Conservation (phyloP, 2,888 invertebrate species). For the Drosophila anomalata region DNA sequence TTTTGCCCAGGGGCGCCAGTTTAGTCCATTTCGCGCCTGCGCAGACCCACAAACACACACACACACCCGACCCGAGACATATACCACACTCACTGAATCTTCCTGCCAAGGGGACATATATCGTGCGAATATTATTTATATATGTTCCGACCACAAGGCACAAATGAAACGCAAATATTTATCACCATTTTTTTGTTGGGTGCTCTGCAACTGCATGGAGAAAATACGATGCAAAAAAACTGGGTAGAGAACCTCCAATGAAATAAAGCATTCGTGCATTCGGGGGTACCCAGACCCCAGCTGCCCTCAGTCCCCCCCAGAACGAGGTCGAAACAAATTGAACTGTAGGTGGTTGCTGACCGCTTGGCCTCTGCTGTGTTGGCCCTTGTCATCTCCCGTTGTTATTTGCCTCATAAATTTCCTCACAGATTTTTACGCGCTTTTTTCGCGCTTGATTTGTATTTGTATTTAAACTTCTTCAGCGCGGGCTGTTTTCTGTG, state of each 20-base stretch:
- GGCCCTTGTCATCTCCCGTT: slow-evolving; percentile 82
- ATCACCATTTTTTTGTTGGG: slow-evolving; percentile 61
- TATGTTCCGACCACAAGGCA: slow-evolving; percentile 56
- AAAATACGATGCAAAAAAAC: slow-evolving; percentile 27
- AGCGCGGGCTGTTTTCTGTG: slow-evolving; percentile 16
- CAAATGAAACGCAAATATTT: slow-evolving; percentile 75
- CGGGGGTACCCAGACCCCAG: slow-evolving; percentile 2
- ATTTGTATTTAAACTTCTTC: slow-evolving; percentile 33
- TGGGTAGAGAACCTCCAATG: neutral
- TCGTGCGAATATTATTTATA: slow-evolving; percentile 83
- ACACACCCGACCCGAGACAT: neutral
- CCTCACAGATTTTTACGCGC: slow-evolving; percentile 70
- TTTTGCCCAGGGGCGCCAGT: slow-evolving; percentile 80
- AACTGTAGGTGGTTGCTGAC: slow-evolving; percentile 77
- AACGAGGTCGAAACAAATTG: slow-evolving; percentile 71
- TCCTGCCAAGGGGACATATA: slow-evolving; percentile 80
- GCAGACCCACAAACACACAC: slow-evolving; percentile 42
- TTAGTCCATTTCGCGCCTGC: slow-evolving; percentile 70
- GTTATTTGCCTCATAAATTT: slow-evolving; percentile 81
- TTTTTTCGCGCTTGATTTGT: slow-evolving; percentile 50
- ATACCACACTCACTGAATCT: slow-evolving; percentile 22
- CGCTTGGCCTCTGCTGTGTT: slow-evolving; percentile 64
- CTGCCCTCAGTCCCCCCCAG: slow-evolving; percentile 22
- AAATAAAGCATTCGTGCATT: slow-evolving; percentile 11
- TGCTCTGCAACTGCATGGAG: slow-evolving; percentile 69